A percentile compares a stretch with the other conserved stretches of the same genome.
These are phyloP conservation scores for Ctenosaura bakeri DNA, from an alignment of 2,797 vertebrate species.

Conservation along the genomic window DNA sequence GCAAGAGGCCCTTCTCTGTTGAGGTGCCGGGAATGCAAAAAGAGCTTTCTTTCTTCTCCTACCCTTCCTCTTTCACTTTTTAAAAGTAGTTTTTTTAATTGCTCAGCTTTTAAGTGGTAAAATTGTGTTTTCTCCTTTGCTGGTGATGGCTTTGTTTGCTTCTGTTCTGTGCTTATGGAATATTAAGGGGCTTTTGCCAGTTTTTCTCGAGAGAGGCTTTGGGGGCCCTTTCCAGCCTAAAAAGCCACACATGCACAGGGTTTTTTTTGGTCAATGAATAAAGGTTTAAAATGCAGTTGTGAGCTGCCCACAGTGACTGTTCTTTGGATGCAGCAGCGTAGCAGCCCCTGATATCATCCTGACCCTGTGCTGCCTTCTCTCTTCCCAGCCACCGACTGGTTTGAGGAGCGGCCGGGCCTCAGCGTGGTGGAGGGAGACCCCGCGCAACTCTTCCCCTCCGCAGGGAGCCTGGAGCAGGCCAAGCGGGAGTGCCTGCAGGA, in stretches of 20 bases:
- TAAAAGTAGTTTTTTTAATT: no score
- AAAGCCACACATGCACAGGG: neutral
- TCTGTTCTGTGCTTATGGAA: no score
- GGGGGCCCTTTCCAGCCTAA: neutral
- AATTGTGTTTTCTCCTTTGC: no score
- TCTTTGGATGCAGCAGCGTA: neutral
- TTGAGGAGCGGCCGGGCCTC: neutral
- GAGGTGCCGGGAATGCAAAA: no score
- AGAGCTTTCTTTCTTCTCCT: neutral
- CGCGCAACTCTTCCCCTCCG: neutral
- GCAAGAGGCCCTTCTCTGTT: neutral
- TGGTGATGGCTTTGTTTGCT: neutral
- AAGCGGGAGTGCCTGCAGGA: constrained; percentile 37
- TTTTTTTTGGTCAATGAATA: fast-evolving
- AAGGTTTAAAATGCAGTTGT: no score
- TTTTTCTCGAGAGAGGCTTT: neutral
- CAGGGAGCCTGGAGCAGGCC: constrained; percentile 18
- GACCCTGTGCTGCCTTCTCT: neutral
- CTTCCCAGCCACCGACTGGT: constrained; percentile 51
- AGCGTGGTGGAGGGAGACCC: constrained; percentile 13
- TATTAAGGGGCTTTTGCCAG: neutral
- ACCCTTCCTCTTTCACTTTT: no score
- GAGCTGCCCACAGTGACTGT: neutral
- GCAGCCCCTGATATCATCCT: fast-evolving
- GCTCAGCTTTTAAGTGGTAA: no score